These are phyloP conservation scores for Lithophane ornitopus DNA, from an alignment of 2,888 invertebrate species.

Conservation along the genomic window DNA sequence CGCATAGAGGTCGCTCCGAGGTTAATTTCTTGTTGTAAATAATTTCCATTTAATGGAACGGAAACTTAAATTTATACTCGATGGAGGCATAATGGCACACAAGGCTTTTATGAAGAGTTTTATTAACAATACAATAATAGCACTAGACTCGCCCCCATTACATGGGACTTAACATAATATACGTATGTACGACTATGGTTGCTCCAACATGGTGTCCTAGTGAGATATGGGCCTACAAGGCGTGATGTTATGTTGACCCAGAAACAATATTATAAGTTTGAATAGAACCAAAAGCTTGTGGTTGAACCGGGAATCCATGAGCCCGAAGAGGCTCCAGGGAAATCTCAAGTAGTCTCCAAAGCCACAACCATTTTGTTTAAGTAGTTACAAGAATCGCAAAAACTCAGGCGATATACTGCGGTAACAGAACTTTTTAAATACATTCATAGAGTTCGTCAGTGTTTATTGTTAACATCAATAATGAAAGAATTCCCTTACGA, in stretches of 20 bases:
- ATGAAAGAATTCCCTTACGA: not conserved
- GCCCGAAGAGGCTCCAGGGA: slow-evolving; percentile 20
- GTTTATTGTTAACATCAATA: not conserved
- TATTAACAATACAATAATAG: not conserved
- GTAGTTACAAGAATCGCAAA: slow-evolving; percentile 6
- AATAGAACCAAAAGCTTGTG: slow-evolving; percentile 19
- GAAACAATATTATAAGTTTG: not conserved
- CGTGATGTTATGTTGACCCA: not conserved
- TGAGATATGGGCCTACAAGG: not conserved
- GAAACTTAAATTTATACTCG: not conserved
- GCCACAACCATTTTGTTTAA: slow-evolving; percentile 40
- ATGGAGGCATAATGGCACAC: not conserved
- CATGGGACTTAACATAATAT: not conserved
- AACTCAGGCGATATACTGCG: slow-evolving; percentile 15
- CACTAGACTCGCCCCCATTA: not conserved
- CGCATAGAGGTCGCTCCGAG: slow-evolving; percentile 6
- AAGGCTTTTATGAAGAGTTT: not conserved
- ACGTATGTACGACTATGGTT: too few species aligned
- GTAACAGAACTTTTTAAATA: not conserved
- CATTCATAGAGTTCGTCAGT: not conserved
- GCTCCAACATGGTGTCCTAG: too few species aligned
- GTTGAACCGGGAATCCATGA: slow-evolving; percentile 3
- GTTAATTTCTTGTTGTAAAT: slow-evolving; percentile 32
- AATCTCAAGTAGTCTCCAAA: slow-evolving; percentile 38
- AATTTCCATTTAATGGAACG: slow-evolving; percentile 15